Percentiles rank a stretch among this genome's conserved stretches.
These are phyloP conservation scores for Cheilosia scutellata DNA, from an alignment of 2,888 invertebrate species.

Conservation along the genomic window DNA sequence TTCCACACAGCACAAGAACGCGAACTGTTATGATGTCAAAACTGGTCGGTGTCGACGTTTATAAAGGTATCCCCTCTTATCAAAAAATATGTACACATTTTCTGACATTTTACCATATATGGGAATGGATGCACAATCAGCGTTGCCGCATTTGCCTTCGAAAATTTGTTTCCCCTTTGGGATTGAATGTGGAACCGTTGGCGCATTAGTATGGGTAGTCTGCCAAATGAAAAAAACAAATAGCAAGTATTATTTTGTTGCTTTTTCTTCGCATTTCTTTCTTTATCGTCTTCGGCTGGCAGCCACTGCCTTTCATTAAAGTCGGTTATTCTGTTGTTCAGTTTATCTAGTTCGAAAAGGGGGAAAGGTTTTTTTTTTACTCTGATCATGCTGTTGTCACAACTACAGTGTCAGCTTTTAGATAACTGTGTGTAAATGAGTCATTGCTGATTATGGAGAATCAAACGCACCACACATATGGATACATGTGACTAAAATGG, in stretches of 20 bases:
- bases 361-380: constrained; percentile 51
- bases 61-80: constrained; percentile 83
- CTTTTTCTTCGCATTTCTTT: constrained; percentile 35
- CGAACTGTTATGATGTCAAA: constrained; percentile 84
- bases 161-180: constrained; percentile 72
- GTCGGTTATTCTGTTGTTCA: constrained; percentile 14
- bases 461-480: constrained; percentile 49
- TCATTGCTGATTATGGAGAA: constrained; percentile 74
- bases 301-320: constrained; percentile 31
- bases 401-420: constrained; percentile 29
- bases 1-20: constrained; percentile 83
- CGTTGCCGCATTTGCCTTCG: constrained; percentile 75
- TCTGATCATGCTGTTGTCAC: constrained; percentile 45
- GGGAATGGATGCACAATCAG: constrained; percentile 80
- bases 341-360: constrained; percentile 34
- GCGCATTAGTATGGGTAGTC: constrained; percentile 25
- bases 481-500: constrained; percentile 72
- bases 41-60: constrained; percentile 82
- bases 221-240: constrained; percentile 10
- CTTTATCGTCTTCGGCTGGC: constrained; percentile 37
- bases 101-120: constrained; percentile 84
- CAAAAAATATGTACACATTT: constrained; percentile 80
- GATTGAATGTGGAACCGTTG: constrained; percentile 45
- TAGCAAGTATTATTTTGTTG: constrained; percentile 25
- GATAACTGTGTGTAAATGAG: constrained; percentile 64